phyloP scores from a whole-genome alignment of 2,888 invertebrate species.

The Hesperia comma region DNA sequence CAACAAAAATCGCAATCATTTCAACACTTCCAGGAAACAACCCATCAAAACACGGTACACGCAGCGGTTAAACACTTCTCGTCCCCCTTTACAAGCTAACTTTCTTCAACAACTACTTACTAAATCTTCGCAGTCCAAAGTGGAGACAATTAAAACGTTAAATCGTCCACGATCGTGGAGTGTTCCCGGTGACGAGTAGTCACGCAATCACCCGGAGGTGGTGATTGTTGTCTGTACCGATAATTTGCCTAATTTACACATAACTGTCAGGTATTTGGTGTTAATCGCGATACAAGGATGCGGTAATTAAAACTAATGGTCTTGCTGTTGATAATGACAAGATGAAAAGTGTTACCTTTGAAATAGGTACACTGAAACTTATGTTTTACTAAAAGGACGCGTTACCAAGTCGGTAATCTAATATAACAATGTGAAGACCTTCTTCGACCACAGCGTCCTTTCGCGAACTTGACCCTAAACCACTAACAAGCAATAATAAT shows the following conservation, averaged over 20 bases:
- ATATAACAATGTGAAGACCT: no score
- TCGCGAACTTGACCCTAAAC: no score
- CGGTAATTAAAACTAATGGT: conserved; percentile 1
- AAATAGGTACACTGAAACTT: no score
- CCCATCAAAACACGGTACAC: no score
- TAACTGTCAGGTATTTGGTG: background rate
- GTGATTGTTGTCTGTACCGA: conserved; percentile 18
- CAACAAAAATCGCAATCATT: no score
- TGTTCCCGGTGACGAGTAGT: conserved; percentile 13
- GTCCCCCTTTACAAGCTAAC: background rate
- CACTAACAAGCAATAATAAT: no score
- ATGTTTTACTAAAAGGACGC: no score
- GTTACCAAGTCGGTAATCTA: no score
- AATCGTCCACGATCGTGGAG: background rate
- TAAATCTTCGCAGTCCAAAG: background rate
- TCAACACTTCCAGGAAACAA: no score
- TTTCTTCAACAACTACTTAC: background rate
- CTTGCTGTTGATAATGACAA: background rate
- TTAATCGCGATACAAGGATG: background rate
- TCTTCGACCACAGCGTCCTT: no score
- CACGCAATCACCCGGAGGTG: conserved; percentile 19
- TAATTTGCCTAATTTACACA: conserved; percentile 20
- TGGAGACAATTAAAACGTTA: conserved; percentile 14
- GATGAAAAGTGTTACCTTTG: no score
- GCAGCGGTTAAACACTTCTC: background rate